These are phyloP conservation scores for Edolisoma coerulescens DNA, from an alignment of 2,113 vertebrate genomes.

Conservation along the genomic window DNA sequence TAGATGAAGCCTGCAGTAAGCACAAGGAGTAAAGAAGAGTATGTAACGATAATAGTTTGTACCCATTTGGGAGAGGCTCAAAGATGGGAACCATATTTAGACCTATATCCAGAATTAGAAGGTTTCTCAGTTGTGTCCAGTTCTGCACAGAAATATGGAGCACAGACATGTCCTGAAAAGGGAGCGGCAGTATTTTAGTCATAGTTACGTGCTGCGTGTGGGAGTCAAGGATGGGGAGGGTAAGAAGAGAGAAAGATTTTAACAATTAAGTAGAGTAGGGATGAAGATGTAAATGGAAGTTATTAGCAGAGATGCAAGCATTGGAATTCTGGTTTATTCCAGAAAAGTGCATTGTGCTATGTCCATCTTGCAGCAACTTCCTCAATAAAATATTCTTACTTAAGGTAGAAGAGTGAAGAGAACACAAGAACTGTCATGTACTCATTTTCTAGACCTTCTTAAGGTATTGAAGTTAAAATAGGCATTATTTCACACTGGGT, in stretches of 20 bases:
- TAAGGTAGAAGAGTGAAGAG: neutral
- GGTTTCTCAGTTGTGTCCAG: neutral
- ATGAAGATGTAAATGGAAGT: neutral
- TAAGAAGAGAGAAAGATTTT: neutral
- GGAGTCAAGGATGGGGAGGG: neutral
- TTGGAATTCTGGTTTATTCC: neutral
- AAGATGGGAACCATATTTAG: neutral
- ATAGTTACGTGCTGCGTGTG: accelerated
- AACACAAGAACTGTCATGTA: neutral
- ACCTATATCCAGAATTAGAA: neutral
- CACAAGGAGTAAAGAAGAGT: neutral
- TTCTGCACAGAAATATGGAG: neutral
- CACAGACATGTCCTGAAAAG: neutral
- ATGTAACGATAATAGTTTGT: neutral
- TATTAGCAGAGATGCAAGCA: neutral
- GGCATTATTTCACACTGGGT: neutral
- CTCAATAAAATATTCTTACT: neutral
- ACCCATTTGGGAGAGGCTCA: neutral
- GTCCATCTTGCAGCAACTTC: neutral
- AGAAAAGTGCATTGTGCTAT: neutral
- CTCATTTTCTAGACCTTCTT: neutral
- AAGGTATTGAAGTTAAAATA: neutral
- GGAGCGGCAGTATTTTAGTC: neutral
- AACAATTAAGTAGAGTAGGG: neutral
- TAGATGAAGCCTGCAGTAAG: neutral